Percentiles rank a stretch among this genome's conserved stretches.
Evolutionary conservation across 2,113 vertebrate species (phyloP).

Genomic region (Sebastes schlegelii): DNA sequence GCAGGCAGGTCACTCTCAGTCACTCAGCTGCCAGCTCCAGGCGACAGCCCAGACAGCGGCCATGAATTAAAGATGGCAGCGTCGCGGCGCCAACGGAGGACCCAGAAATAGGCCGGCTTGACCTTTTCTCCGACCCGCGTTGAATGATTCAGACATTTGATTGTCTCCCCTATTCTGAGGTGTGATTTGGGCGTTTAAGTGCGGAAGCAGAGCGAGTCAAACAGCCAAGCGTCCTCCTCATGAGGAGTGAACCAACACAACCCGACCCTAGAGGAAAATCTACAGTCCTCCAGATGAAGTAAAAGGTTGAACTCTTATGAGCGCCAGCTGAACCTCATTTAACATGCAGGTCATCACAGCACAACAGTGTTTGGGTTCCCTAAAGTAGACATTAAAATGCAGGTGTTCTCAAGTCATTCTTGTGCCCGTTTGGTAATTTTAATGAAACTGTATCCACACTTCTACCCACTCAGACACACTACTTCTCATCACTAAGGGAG

Average conservation of each 20-base stretch:
- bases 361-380: background rate
- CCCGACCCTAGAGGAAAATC: slow-evolving; percentile 39
- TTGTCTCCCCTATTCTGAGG: slow-evolving; percentile 68
- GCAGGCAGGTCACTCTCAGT: slow-evolving; percentile 66
- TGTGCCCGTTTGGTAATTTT: slow-evolving; percentile 13
- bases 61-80: slow-evolving; percentile 80
- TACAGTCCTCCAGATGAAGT: slow-evolving; percentile 30
- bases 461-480: background rate
- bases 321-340: slow-evolving; percentile 30
- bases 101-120: slow-evolving; percentile 73
- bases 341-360: slow-evolving; percentile 27
- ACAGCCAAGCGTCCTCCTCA: slow-evolving; percentile 33
- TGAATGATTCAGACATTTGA: slow-evolving; percentile 75
- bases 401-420: background rate
- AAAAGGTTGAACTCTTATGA: slow-evolving; percentile 39
- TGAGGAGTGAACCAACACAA: slow-evolving; percentile 44
- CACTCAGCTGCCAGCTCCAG: slow-evolving; percentile 68
- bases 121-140: slow-evolving; percentile 67
- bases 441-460: slow-evolving; percentile 1
- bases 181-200: slow-evolving; percentile 60
- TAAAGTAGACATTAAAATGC: slow-evolving; percentile 15
- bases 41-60: slow-evolving; percentile 66
- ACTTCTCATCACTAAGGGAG: background rate
- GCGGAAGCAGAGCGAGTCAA: slow-evolving; percentile 48
- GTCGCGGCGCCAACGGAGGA: slow-evolving; percentile 59